Evolutionary conservation across 2,888 invertebrate genomes (phyloP).

Genomic region (Xanthorhoe spadicearia): DNA sequence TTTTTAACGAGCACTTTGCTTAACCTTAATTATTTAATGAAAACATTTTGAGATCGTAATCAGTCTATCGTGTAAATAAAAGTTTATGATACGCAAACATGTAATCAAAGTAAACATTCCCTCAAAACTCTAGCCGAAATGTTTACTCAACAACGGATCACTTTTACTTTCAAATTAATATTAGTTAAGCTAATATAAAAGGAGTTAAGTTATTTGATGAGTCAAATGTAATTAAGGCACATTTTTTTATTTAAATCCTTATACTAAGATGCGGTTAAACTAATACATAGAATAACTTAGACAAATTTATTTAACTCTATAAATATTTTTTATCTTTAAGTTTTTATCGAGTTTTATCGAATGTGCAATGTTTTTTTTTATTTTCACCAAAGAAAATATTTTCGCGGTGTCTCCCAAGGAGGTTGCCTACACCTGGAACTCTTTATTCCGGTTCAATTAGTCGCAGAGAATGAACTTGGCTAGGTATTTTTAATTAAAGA

Average conservation of each 20-base stretch:
- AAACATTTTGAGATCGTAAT: not conserved
- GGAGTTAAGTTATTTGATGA: not conserved
- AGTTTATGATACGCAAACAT: not conserved
- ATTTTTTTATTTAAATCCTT: too few relatives aligned
- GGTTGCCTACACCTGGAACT: slow-evolving; percentile 48
- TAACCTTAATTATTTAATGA: too few relatives aligned
- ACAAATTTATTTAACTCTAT: too few relatives aligned
- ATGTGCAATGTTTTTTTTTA: too few relatives aligned
- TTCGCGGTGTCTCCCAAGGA: not conserved
- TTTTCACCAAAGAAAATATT: not conserved
- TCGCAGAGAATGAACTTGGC: slow-evolving; percentile 65
- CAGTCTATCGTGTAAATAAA: not conserved
- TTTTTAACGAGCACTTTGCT: too few relatives aligned
- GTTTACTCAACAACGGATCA: not conserved
- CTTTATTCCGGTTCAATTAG: slow-evolving; percentile 68
- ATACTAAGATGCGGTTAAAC: too few relatives aligned
- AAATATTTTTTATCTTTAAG: too few relatives aligned
- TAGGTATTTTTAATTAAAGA: slow-evolving; percentile 73
- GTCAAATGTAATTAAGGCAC: too few relatives aligned
- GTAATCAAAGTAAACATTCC: not conserved
- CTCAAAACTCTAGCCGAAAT: not conserved
- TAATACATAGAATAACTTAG: too few relatives aligned
- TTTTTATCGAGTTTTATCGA: too few relatives aligned
- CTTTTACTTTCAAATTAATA: not conserved
- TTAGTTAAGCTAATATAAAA: too few relatives aligned